Evolutionary conservation across 2,797 vertebrate species (phyloP).

Genomic region (Helicolenus hilgendorfi): DNA sequence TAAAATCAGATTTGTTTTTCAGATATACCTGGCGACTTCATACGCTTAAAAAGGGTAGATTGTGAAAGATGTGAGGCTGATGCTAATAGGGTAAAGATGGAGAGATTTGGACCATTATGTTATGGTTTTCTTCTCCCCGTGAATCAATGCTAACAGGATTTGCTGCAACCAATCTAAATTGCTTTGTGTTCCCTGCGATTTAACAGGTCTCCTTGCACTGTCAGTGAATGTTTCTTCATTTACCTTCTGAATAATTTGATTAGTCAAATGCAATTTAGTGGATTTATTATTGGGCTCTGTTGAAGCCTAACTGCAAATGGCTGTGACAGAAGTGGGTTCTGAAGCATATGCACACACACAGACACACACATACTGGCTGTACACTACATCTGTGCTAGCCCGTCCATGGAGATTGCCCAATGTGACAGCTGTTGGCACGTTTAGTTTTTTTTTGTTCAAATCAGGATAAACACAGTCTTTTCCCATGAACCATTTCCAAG

Average conservation of each 20-base stretch:
- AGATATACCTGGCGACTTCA: not conserved
- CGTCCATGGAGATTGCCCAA: conserved; percentile 49
- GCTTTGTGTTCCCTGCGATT: conserved; percentile 1
- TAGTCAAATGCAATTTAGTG: conserved; percentile 49
- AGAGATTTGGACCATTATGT: conserved; percentile 1
- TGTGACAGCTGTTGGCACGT: conserved; percentile 71
- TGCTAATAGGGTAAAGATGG: conserved; percentile 4
- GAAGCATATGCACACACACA: conserved; percentile 26
- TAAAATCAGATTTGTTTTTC: not conserved
- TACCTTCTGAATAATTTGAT: conserved; percentile 42
- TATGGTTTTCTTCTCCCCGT: not conserved
- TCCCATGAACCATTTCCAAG: conserved; percentile 71
- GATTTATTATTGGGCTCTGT: conserved; percentile 48
- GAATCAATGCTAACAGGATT: conserved; percentile 21
- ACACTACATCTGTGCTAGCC: conserved; percentile 51
- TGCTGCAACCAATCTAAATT: not conserved
- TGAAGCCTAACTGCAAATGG: conserved; percentile 37
- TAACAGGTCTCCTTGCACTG: conserved; percentile 4
- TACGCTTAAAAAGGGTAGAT: not conserved
- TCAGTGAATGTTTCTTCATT: conserved; percentile 35
- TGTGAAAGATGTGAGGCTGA: not conserved
- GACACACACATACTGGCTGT: not conserved
- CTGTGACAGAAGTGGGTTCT: conserved; percentile 35
- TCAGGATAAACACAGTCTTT: conserved; percentile 58
- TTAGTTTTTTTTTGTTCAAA: conserved; percentile 58